These are phyloP conservation scores for Rhamnusium bicolor DNA, from an alignment of 2,888 invertebrate species.

Conservation along the genomic window DNA sequence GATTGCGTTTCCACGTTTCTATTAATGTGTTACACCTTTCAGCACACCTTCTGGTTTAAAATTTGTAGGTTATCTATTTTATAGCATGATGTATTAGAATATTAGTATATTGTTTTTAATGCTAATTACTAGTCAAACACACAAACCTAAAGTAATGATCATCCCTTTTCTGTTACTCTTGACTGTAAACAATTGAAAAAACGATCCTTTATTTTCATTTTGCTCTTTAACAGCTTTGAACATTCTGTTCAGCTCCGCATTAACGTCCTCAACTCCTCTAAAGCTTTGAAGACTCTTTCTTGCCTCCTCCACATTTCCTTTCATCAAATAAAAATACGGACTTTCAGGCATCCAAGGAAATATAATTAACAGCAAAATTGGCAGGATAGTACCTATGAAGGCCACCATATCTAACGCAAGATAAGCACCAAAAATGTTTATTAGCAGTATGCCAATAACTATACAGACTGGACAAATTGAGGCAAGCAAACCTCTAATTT, in stretches of 20 bases:
- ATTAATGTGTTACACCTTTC: too few species aligned
- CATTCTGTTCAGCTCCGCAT: constrained; percentile 66
- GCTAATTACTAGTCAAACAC: not conserved
- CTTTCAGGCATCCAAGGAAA: constrained; percentile 77
- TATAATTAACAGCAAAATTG: constrained; percentile 72
- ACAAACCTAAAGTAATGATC: constrained; percentile 73
- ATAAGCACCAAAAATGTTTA: constrained; percentile 73
- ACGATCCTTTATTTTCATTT: constrained; percentile 73
- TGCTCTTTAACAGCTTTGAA: constrained; percentile 63
- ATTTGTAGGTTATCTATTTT: too few species aligned
- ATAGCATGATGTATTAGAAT: too few species aligned
- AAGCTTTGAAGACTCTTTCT: constrained; percentile 70
- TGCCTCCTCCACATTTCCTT: constrained; percentile 54
- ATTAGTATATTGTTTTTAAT: too few species aligned
- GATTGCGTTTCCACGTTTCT: too few species aligned
- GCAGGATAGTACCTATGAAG: constrained; percentile 74
- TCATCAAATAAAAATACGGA: constrained; percentile 61
- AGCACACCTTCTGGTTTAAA: too few species aligned
- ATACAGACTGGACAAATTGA: constrained; percentile 56
- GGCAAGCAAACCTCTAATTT: constrained; percentile 62
- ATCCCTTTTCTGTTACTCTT: constrained; percentile 77
- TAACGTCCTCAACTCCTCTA: constrained; percentile 71
- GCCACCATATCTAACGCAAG: constrained; percentile 73
- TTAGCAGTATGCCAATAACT: constrained; percentile 58
- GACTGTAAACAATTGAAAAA: constrained; percentile 74